Percentiles rank a stretch among this genome's conserved stretches.
phyloP scores from a whole-genome alignment of 2,888 invertebrate genomes.

The Limnephilus lunatus region DNA sequence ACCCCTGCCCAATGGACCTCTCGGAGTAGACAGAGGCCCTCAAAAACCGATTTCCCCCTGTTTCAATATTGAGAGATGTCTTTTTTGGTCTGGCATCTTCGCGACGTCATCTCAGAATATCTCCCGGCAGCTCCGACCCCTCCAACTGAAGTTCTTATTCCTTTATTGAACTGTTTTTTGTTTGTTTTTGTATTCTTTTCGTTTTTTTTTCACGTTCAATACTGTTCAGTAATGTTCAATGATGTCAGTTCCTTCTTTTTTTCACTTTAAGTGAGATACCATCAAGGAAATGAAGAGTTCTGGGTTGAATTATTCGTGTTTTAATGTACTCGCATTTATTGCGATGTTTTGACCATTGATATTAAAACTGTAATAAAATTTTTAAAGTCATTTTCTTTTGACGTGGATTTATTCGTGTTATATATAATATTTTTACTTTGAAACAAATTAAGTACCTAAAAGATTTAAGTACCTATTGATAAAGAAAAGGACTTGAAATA shows the following conservation, averaged over 20 bases:
- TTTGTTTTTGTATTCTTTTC: not conserved
- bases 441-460: not conserved
- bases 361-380: not conserved
- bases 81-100: conserved; percentile 51
- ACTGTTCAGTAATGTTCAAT: not conserved
- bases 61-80: conserved; percentile 64
- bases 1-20: not conserved
- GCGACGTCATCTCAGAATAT: conserved; percentile 37
- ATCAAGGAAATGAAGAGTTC: not conserved
- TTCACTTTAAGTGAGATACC: not conserved
- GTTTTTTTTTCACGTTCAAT: not conserved
- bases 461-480: not conserved
- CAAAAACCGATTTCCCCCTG: conserved; percentile 64
- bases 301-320: not conserved
- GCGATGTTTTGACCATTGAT: not conserved
- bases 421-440: not conserved
- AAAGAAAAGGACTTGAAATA: no score
- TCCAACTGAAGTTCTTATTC: not conserved
- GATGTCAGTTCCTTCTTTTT: not conserved
- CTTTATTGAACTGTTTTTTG: conserved; percentile 31
- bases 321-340: not conserved
- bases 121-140: not conserved
- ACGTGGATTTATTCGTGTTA: not conserved
- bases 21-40: conserved; percentile 56
- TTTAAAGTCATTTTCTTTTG: not conserved